Evolutionary conservation across 1,140 invertebrate genomes (phyloP), one percentile per base, ranked within the genome.

Genomic region (Drosophila tropicalis): DNA sequence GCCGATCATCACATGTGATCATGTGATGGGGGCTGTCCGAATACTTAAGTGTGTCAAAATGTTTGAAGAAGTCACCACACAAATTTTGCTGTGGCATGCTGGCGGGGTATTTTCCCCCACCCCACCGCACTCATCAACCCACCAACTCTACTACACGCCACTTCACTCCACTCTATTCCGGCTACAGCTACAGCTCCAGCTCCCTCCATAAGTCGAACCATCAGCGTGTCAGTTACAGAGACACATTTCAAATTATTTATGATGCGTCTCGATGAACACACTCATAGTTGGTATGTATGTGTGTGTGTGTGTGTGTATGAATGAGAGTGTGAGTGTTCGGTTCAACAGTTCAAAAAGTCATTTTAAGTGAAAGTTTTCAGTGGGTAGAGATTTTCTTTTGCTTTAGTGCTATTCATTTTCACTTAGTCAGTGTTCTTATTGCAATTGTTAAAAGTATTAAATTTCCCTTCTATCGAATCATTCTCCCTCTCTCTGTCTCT

Each of bases 11-110:
- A 13, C 36, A 54, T 39, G 63, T 39, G 70, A 67, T 68, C 61
- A 69, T 72, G 10, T 51, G 73, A 81, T 77, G 70, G 56, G 68
- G 69, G 72, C 72, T 85, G 81, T 85, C 81, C 75, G 44, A 72
- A 87, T 85, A 89, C 84, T 89, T 89, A 80, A 87, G 84, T 89
- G 81, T 87, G 84, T 89, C 84, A 87, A 87, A 87, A 87, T 87
- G 84, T 87, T 87, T 51, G 58, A 22, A 36, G 72, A 65, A 41
- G 72, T 76, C 70, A 83, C 76, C 65, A 68, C 64, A 73, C 76
- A 85, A 78, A 78, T 67, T 71, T 66, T 70, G 71, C 71, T 79
- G 75, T 79, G 82, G 78, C 82, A 87, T 87, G 81, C 79, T 71
- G 84, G 70, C 74, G 62, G 41, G 3, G 3, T 19, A 39, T 12